Conservation (phyloP, 2,888 invertebrate genomes). For the Acanthosepion pharaonis region DNA sequence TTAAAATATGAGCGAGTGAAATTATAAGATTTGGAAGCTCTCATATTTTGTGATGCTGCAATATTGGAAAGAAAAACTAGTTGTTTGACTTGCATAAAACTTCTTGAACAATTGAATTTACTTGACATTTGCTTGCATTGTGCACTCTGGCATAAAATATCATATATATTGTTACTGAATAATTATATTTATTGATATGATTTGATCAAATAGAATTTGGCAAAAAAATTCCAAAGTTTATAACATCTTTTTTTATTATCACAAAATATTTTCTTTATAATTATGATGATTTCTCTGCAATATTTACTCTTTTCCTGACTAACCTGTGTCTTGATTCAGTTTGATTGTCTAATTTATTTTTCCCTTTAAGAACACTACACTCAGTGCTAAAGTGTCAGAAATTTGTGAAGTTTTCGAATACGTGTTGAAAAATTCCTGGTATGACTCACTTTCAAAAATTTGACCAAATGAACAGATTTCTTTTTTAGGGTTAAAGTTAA, state of each 20-base stretch:
- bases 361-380: not conserved
- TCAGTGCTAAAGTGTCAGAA: no score
- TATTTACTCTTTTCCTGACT: no score
- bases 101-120: not conserved
- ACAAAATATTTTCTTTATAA: no score
- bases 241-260: not conserved
- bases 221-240: not conserved
- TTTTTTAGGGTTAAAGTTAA: no score
- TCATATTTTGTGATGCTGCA: not conserved
- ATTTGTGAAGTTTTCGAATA: not conserved
- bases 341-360: not conserved
- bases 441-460: no score
- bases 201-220: not conserved
- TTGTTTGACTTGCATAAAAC: no score
- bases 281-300: no score
- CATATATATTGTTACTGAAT: not conserved
- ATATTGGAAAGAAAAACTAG: not conserved
- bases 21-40: not conserved
- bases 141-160: not conserved
- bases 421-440: no score
- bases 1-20: no score
- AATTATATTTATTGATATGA: not conserved
- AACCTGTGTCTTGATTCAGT: no score
- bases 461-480: no score
- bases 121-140: not conserved